Evolutionary conservation across 1,140 invertebrate species (phyloP).

Genomic region (Ceratoteleas bidentatus): DNA sequence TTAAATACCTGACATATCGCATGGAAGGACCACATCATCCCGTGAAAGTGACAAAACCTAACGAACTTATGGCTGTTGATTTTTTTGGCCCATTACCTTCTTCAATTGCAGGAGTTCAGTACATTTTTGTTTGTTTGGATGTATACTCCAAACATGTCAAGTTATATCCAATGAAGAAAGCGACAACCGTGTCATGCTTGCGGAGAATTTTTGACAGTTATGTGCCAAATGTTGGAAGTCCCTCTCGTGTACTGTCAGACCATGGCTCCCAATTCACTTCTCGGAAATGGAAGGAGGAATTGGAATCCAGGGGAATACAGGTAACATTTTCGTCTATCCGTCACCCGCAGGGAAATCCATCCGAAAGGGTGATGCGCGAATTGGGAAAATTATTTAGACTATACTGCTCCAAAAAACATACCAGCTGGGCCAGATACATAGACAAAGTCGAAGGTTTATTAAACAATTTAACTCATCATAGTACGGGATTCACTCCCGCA

Average conservation of each 20-base stretch:
- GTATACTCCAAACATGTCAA: conserved; percentile 30
- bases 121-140: too few relatives aligned
- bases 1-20: conserved; percentile 9
- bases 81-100: conserved; percentile 20
- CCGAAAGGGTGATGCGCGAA: conserved; percentile 30
- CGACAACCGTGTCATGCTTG: conserved; percentile 1
- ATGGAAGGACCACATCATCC: background rate
- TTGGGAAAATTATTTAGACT: conserved; percentile 27
- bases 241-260: conserved; percentile 13
- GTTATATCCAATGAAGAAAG: conserved; percentile 22
- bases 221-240: conserved; percentile 14
- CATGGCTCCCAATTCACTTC: conserved; percentile 37
- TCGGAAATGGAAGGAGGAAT: conserved; percentile 11
- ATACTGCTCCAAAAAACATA: conserved; percentile 26
- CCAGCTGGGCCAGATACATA: conserved; percentile 16
- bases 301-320: background rate
- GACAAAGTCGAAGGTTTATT: conserved; percentile 19
- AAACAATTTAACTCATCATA: conserved; percentile 14
- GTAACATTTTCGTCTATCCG: conserved; percentile 18
- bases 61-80: conserved; percentile 14
- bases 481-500: conserved; percentile 25
- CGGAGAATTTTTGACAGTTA: conserved; percentile 26
- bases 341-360: conserved; percentile 19
- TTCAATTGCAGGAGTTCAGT: conserved; percentile 17
- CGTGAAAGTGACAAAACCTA: conserved; percentile 6